Evolutionary conservation across 1,140 invertebrate genomes (phyloP).

Genomic region (Tachypleus tridentatus): DNA sequence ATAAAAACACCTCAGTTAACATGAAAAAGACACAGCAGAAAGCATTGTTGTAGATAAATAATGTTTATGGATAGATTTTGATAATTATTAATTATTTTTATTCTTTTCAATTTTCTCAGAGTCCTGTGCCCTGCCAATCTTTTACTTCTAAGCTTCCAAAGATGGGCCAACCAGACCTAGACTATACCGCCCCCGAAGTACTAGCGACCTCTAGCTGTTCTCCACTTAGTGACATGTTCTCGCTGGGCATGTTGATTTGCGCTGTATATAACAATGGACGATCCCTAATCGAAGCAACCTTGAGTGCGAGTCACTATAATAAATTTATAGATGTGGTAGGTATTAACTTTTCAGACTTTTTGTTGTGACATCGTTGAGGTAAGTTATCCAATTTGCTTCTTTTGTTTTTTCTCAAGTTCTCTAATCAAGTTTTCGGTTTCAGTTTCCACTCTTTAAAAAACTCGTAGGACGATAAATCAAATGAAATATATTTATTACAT

Average conservation of each 20-base stretch:
- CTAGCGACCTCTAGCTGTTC: constrained; percentile 69
- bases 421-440: too few relatives aligned
- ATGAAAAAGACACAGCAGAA: too few relatives aligned
- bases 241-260: constrained; percentile 82
- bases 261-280: constrained; percentile 79
- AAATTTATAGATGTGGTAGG: constrained; percentile 84
- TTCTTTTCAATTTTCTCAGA: constrained; percentile 3
- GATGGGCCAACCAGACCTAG: constrained; percentile 83
- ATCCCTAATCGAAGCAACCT: constrained; percentile 67
- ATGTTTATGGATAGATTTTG: too few relatives aligned
- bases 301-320: constrained; percentile 69
- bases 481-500: too few relatives aligned
- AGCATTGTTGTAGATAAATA: too few relatives aligned
- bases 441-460: too few relatives aligned
- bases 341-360: constrained; percentile 22
- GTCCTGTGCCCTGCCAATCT: constrained; percentile 51
- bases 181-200: constrained; percentile 83
- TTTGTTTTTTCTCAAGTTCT: too few relatives aligned
- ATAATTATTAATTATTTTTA: too few relatives aligned
- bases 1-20: too few relatives aligned
- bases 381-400: too few relatives aligned
- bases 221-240: constrained; percentile 87
- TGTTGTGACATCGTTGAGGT: too few relatives aligned
- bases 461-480: too few relatives aligned
- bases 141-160: constrained; percentile 83